Evolutionary conservation across 1,140 invertebrate species (phyloP).

Genomic region (Drosophila erecta): DNA sequence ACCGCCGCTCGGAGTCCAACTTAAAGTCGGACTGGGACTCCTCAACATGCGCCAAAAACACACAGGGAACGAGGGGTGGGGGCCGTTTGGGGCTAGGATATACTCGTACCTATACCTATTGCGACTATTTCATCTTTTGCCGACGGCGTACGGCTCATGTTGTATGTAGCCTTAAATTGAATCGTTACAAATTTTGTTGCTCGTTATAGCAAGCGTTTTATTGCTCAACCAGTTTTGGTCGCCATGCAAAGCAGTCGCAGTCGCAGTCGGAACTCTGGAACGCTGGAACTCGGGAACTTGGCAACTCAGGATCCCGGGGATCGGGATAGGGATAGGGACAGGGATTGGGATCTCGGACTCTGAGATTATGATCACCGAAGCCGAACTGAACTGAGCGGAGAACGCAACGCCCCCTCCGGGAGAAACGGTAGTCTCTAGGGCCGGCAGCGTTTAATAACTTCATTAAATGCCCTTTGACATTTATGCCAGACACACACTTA

Average conservation of each 20-base stretch:
- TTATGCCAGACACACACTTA: conserved; percentile 55
- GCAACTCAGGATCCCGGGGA: neutral
- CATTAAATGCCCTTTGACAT: conserved; percentile 83
- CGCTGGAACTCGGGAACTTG: no score
- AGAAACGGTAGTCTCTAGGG: conserved; percentile 34
- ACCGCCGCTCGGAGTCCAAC: conserved; percentile 29
- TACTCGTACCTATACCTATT: conserved; percentile 57
- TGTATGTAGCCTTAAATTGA: conserved; percentile 82
- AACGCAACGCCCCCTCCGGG: conserved; percentile 20
- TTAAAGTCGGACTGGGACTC: conserved; percentile 8
- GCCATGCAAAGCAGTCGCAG: conserved; percentile 62
- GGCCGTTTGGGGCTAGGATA: conserved; percentile 19
- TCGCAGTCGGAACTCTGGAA: neutral
- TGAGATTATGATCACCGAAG: conserved; percentile 67
- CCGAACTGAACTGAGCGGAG: conserved; percentile 19
- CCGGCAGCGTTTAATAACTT: conserved; percentile 77
- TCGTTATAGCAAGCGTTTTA: conserved; percentile 83
- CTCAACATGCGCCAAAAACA: conserved; percentile 75
- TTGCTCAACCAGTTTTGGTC: conserved; percentile 73
- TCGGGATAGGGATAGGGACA: no score
- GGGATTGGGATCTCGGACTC: neutral
- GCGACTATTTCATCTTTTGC: conserved; percentile 81
- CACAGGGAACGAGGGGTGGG: conserved; percentile 41
- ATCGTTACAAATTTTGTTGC: conserved; percentile 83
- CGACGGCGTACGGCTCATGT: conserved; percentile 68